Base-by-base conservation (phyloP, 2,797 vertebrate genomes). In the Leptatherina wallacei region DNA sequence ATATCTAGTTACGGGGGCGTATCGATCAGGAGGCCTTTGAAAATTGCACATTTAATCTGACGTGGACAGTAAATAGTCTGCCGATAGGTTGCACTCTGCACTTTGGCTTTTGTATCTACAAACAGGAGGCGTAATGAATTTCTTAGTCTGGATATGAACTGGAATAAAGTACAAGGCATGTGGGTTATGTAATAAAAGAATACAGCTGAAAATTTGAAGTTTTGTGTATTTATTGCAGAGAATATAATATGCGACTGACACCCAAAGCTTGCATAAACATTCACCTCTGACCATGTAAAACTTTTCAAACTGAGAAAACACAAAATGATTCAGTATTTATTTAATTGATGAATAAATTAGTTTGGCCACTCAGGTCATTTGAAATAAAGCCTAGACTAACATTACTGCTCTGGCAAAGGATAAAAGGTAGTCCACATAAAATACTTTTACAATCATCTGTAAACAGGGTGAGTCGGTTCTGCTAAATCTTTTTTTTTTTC, bases 1-100 rank as follows among this genome's bases (percentile, higher is more conserved):
- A 88, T 89, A 83, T 81, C 78, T 80, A 80, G 84, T 91, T 85
- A 88, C 18, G 52, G 71, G 62, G 77, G 38, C 7, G 7, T 29
- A 89, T 92, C 58, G 85, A 91, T 88, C 30, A 2, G 16, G 58
- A 77, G 52, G 69, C 63, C 75, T 57, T 76, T 73, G 80, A 74
- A 84, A 82, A 84, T 64, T 76, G 82, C 68, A 84, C 87, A 75
- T 69, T 89, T 79, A 70, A 70, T 65, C 73, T 57, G 69, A 74
- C 68, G 80, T 57, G 61, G 58, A 51, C 30, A 65, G 74, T 77
- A 84, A 87, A 83, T 32, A 75, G 66, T 73, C 65, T 49, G 72
- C 67, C 85, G 58, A 77, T 77, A 86, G 82, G 85, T 88, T 85
- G 67, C 68, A 60, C 44, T 35, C 66, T 49, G 67, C 75, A 61